Evolutionary conservation across 1,140 invertebrate species (phyloP).

Genomic region (Drosophila paulistorum): DNA sequence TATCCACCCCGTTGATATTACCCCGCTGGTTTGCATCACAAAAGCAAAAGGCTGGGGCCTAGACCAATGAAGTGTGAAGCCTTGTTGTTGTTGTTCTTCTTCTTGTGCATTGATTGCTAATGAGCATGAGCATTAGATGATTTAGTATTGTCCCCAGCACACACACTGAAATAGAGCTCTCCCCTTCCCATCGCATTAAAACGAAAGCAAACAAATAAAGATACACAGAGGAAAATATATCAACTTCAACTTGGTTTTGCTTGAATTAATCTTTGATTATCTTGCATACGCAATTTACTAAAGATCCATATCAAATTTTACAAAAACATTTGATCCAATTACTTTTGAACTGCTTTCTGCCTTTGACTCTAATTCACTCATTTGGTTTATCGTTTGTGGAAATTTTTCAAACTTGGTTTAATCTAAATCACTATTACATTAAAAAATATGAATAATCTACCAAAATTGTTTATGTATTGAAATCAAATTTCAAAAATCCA

Average conservation of each 20-base stretch:
- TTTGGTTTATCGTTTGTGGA: no score
- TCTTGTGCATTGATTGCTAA: constrained; percentile 77
- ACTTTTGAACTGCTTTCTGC: no score
- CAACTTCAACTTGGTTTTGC: neutral
- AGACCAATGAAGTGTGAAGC: constrained; percentile 73
- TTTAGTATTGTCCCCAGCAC: constrained; percentile 55
- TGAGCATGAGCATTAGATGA: constrained; percentile 77
- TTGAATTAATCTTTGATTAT: neutral
- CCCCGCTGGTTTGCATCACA: constrained; percentile 40
- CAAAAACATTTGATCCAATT: no score
- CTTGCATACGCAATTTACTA: no score
- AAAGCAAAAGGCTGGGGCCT: constrained; percentile 30
- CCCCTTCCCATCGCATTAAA: neutral
- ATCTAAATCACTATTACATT: no score
- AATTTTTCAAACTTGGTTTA: no score
- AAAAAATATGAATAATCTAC: no score
- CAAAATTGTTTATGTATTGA: neutral
- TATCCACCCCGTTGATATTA: neutral
- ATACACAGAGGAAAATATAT: constrained; percentile 38
- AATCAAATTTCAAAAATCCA: neutral
- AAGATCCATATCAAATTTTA: no score
- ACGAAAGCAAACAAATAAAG: constrained; percentile 31
- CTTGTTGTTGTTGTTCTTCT: constrained; percentile 42
- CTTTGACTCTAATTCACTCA: no score
- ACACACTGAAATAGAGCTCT: neutral